Conservation (phyloP, 1,140 invertebrate species). For the Drosophila nannoptera region DNA sequence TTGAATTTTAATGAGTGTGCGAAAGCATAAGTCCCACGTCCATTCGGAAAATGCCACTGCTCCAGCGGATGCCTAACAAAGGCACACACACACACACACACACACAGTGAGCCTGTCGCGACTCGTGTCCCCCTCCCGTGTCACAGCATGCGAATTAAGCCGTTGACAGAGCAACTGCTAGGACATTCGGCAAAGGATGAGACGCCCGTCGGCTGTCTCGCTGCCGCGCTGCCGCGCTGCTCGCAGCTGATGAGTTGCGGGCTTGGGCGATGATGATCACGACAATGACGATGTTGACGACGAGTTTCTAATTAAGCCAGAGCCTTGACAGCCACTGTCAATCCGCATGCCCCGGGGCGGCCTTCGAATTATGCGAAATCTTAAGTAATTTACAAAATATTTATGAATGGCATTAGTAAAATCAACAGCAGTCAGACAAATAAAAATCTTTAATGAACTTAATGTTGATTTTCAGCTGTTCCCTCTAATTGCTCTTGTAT, state of each 20-base stretch:
- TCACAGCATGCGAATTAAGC: constrained; percentile 37
- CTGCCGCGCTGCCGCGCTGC: constrained; percentile 23
- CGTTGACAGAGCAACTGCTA: constrained; percentile 50
- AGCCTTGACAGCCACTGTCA: constrained; percentile 62
- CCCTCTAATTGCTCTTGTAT: constrained; percentile 49
- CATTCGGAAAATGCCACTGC: constrained; percentile 31
- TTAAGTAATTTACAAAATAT: constrained; percentile 72
- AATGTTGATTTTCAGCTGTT: constrained; percentile 57
- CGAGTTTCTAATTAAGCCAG: constrained; percentile 71
- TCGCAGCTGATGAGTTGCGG: constrained; percentile 25
- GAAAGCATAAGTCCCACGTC: constrained; percentile 62
- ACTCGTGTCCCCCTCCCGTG: background rate
- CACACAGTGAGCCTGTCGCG: background rate
- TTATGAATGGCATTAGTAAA: constrained; percentile 62
- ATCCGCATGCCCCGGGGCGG: constrained; percentile 32
- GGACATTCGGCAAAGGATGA: constrained; percentile 14
- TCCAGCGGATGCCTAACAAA: constrained; percentile 19
- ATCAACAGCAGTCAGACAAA: constrained; percentile 65
- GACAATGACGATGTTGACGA: no score
- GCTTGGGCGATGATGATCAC: no score
- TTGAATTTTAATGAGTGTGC: constrained; percentile 77
- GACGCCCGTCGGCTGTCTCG: constrained; percentile 30
- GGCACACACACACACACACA: background rate
- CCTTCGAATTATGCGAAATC: constrained; percentile 74
- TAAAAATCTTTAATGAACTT: constrained; percentile 66